Base-by-base conservation (phyloP, 1,140 invertebrate genomes). In the Brachionus koreanus region DNA sequence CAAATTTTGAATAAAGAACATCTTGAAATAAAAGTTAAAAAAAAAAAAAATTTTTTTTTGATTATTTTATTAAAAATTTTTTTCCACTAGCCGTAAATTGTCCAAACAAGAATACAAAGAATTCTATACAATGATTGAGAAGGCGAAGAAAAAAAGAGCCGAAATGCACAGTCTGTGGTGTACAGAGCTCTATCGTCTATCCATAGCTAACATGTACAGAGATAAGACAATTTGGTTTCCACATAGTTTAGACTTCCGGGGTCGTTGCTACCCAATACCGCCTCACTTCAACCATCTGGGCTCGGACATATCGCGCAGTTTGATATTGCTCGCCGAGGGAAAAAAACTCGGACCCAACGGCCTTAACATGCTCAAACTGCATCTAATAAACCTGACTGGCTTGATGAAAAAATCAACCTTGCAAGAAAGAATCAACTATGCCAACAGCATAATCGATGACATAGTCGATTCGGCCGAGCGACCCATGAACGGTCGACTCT, bases 201-300 rank as follows among this genome's bases (percentile, higher is more conserved):
- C 95, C 0, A 89, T 99, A 49, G 96, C 97, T 0, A 94, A 98
- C 90, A 86, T 94, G 92, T 94, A 91, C 86, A 91, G 93, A 57
- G 90, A 96, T 85, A 89, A 92, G 84, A 89, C 94, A 61, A 96
- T 99, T 87, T 99, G 96, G 95, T 90, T 99, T 83, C 97, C 97
- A 0, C 96, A 98, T 87, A 98, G 97, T 89, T 93, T 99, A 92
- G 97, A 99, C 87, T 99, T 99, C 88, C 90, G 97, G 83, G 96
- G 97, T 1, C 92, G 97, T 33, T 95, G 95, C 10, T 99, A 99
- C 90, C 95, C 97, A 0, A 91, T 93, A 83, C 94, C 96, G 0
- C 96, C 96, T 23, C 94, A 98, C 90, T 90, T 98, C 82, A 96
- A 94, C 85, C 95, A 96, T 88, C 88, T 97, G 39, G 94, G 94